phyloP scores from a whole-genome alignment of 2,797 vertebrate genomes.

The Craterocephalus amniculus region DNA sequence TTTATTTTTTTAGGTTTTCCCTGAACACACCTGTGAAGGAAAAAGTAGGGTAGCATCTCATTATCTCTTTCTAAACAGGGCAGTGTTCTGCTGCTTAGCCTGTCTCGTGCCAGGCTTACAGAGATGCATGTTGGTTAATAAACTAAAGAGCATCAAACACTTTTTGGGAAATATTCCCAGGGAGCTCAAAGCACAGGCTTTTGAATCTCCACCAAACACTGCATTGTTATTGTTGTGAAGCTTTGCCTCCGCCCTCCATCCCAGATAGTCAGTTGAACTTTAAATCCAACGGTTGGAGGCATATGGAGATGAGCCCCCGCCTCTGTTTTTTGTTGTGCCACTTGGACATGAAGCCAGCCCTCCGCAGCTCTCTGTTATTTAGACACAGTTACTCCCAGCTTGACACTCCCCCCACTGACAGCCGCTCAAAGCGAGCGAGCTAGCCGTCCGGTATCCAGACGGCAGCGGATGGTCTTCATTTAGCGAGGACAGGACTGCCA shows the following conservation, averaged over 20 bases:
- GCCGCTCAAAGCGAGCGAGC: constrained; percentile 45
- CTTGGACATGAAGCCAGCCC: constrained; percentile 29
- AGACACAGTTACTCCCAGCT: constrained; percentile 38
- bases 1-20: constrained; percentile 59
- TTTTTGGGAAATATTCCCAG: constrained; percentile 8
- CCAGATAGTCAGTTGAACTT: constrained; percentile 37
- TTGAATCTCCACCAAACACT: constrained; percentile 7
- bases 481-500: constrained; percentile 47
- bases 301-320: constrained; percentile 15
- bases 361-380: constrained; percentile 27
- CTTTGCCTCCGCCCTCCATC: constrained; percentile 3
- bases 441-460: constrained; percentile 46
- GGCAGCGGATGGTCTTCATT: constrained; percentile 57
- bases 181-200: not conserved
- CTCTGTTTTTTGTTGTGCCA: constrained; percentile 34
- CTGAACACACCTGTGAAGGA: constrained; percentile 56
- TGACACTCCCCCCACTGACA: constrained; percentile 37
- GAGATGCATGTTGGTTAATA: constrained; percentile 2
- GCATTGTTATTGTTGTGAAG: not conserved
- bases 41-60: constrained; percentile 64
- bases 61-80: constrained; percentile 40
- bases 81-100: constrained; percentile 2
- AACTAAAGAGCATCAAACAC: constrained; percentile 15
- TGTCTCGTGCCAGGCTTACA: constrained; percentile 1
- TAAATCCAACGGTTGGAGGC: constrained; percentile 39